Evolutionary conservation across 2,113 vertebrate species (phyloP).

Genomic region (Albula glossodonta): DNA sequence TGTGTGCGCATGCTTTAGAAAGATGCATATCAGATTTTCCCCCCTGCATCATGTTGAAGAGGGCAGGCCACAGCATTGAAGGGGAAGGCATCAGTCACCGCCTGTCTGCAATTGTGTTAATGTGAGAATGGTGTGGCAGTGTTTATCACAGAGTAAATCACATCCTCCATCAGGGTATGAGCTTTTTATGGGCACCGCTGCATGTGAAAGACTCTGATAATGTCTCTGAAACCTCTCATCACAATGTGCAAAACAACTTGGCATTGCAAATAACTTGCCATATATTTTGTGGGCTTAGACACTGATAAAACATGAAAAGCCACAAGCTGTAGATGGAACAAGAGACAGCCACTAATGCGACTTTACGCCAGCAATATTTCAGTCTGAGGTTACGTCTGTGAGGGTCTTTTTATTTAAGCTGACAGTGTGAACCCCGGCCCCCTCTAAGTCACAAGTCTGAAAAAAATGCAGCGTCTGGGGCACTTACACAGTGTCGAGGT

Average conservation of each 20-base stretch:
- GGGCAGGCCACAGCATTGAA: neutral
- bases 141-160: slow-evolving; percentile 25
- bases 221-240: neutral
- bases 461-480: neutral
- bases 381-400: neutral
- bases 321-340: neutral
- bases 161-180: slow-evolving; percentile 5
- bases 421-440: neutral
- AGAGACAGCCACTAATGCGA: neutral
- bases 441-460: neutral
- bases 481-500: neutral
- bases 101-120: slow-evolving; percentile 10
- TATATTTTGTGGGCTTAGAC: neutral
- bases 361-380: neutral
- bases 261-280: neutral
- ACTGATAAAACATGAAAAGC: neutral
- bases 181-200: neutral
- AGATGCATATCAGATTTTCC: neutral
- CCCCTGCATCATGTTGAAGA: neutral
- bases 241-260: neutral
- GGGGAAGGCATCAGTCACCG: slow-evolving; percentile 2
- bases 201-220: slow-evolving; percentile 12
- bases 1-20: neutral
- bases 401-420: neutral
- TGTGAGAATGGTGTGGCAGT: slow-evolving; percentile 2